Percentiles rank a stretch among this genome's conserved stretches.
These are phyloP conservation scores for Gnatocerus cornutus DNA, from an alignment of 2,888 invertebrate species.

Conservation along the genomic window DNA sequence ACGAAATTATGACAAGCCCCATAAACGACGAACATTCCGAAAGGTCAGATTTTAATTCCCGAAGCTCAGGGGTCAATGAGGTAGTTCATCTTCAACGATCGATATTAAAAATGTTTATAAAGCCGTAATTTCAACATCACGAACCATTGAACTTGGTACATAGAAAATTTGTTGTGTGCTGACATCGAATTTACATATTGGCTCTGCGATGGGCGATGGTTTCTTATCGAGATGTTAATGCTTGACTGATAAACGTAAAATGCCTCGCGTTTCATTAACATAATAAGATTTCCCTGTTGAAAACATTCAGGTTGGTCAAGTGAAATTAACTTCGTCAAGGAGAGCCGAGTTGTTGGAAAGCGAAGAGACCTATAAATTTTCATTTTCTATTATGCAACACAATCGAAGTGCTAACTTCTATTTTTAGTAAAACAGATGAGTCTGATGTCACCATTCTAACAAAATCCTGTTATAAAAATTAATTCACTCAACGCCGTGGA, in stretches of 20 bases:
- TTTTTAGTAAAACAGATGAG: slow-evolving; percentile 20
- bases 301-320: neutral
- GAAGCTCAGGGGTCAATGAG: too few relatives aligned
- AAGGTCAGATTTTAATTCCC: too few relatives aligned
- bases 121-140: neutral
- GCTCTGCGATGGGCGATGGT: slow-evolving; percentile 8
- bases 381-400: neutral
- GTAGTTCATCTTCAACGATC: too few relatives aligned
- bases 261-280: slow-evolving; percentile 17
- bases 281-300: neutral
- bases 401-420: slow-evolving; percentile 21
- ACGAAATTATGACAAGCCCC: neutral
- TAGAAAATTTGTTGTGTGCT: slow-evolving; percentile 10
- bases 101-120: neutral
- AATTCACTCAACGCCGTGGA: slow-evolving; percentile 47
- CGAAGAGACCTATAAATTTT: neutral
- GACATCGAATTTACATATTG: slow-evolving; percentile 7
- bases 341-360: slow-evolving; percentile 1
- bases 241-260: slow-evolving; percentile 5
- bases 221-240: slow-evolving; percentile 23
- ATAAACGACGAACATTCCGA: too few relatives aligned
- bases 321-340: neutral
- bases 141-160: slow-evolving; percentile 13
- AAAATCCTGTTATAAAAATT: slow-evolving; percentile 54
- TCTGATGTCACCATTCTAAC: slow-evolving; percentile 17